Evolutionary conservation across 2,113 vertebrate species (phyloP), one percentile per base, ranked within the genome.

Genomic region (Grammatotria lemairii): DNA sequence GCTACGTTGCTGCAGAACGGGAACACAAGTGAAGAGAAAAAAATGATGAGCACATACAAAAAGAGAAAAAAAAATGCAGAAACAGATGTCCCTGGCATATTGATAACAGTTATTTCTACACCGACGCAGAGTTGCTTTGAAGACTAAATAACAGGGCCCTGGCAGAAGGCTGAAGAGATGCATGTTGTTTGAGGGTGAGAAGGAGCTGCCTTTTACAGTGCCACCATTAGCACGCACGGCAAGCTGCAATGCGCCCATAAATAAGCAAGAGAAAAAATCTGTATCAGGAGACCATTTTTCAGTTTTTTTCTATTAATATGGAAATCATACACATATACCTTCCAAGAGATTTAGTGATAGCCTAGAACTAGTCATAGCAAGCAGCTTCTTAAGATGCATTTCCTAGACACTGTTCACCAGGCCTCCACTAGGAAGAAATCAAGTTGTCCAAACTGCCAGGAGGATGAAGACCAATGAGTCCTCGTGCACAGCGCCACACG

Each of bases 91-190:
- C 42, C 73, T 14, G 78, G 85, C 84, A 88, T 91, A 92, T 89
- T 92, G 92, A 94, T 94, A 87, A 87, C 86, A 92, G 89, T 90
- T 91, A 92, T 94, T 92, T 89, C 55, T 84, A 81, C 88, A 80
- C 73, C 79, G 73, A 82, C 9, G 21, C 63, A 9, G 51, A 47
- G 55, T 91, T 23, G 45, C 82, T 91, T 93, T 94, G 91, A 94
- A 93, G 89, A 92, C 85, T 88, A 92, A 94, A 92, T 94, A 93
- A 88, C 79, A 87, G 85, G 63, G 79, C 53, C 21, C 5, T 63
- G 86, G 84, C 78, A 84, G 87, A 82, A 85, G 65, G 85, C 86
- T 42, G 38, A 12, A 23, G 42, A 83, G 85, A 90, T 73, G 42
- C 83, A 87, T 88, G 84, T 55, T 79, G 70, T 86, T 90, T 75